phyloP scores from a whole-genome alignment of 2,797 vertebrate genomes.

The Sebastes glaucus region DNA sequence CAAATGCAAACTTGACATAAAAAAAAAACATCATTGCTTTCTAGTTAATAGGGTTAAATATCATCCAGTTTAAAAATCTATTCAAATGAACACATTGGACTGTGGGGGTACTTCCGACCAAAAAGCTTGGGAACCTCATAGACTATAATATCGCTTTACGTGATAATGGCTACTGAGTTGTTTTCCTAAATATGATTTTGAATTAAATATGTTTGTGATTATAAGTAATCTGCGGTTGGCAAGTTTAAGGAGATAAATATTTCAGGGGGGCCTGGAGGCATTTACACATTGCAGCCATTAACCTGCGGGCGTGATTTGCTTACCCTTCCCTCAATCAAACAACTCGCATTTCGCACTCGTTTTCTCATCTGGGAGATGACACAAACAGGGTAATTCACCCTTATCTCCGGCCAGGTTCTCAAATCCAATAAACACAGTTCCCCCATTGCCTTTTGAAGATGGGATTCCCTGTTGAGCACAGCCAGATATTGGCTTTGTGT shows the following conservation, averaged over 20 bases:
- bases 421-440: slow-evolving; percentile 70
- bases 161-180: neutral
- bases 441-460: slow-evolving; percentile 64
- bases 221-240: slow-evolving; percentile 5
- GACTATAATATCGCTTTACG: neutral
- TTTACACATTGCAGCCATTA: slow-evolving; percentile 44
- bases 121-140: neutral
- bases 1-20: too few relatives aligned
- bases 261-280: slow-evolving; percentile 38
- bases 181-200: neutral
- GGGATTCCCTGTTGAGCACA: slow-evolving; percentile 58
- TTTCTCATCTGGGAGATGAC: slow-evolving; percentile 48
- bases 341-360: slow-evolving; percentile 38
- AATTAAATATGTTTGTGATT: slow-evolving; percentile 10
- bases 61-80: neutral
- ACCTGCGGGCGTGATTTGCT: slow-evolving; percentile 27
- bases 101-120: neutral
- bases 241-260: slow-evolving; percentile 46
- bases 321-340: slow-evolving; percentile 47
- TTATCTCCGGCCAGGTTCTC: slow-evolving; percentile 67
- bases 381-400: slow-evolving; percentile 61
- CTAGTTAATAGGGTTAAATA: too few relatives aligned
- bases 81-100: neutral
- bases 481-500: slow-evolving; percentile 66
- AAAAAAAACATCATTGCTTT: too few relatives aligned